Evolutionary conservation across 1,140 invertebrate species (phyloP), one percentile per base, ranked within the genome.

Genomic region (Charaxes varanes): DNA sequence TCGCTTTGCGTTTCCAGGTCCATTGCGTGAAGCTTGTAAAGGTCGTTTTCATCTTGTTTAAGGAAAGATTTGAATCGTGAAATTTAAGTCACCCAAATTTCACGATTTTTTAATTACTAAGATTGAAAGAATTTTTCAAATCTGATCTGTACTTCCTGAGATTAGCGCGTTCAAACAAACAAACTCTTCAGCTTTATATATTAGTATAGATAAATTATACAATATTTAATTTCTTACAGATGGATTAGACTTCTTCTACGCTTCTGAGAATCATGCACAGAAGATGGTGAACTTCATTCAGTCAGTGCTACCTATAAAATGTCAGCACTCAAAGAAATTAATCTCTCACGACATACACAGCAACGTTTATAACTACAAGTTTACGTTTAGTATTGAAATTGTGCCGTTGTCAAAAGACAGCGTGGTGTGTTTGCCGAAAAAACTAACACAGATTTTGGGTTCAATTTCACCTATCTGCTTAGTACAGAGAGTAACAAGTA

Each of bases 301-400:
- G 36, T 88, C 93, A 7, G 92, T 97, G 43, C 88, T 99, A 30
- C 97, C 98, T 1, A 91, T 90, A 62, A 91, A 92, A 65, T 93
- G 91, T 73, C 90, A 93, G 42, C 92, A 93, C 59, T 97, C 97
- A 0, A 97, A 99, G 77, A 96, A 98, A 65, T 86, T 99, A 6
- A 93, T 99, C 53, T 99, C 97, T 1, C 97, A 99, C 68, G 98
- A 99, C 83, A 94, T 95, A 17, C 95, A 97, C 72, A 99, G 93
- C 68, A 99, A 99, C 70, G 90, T 92, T 18, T 99, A 95, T 79
- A 99, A 99, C 79, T 99, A 99, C 79, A 99, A 99, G 83, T 94
- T 93, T 65, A 92, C 93, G 19, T 95, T 89, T 80, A 94, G 94
- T 52, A 91, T 99, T 37, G 97, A 99, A 81, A 95, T 99, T 66